Conservation (phyloP, 2,888 invertebrate species). For the Eretmocerus hayati region DNA sequence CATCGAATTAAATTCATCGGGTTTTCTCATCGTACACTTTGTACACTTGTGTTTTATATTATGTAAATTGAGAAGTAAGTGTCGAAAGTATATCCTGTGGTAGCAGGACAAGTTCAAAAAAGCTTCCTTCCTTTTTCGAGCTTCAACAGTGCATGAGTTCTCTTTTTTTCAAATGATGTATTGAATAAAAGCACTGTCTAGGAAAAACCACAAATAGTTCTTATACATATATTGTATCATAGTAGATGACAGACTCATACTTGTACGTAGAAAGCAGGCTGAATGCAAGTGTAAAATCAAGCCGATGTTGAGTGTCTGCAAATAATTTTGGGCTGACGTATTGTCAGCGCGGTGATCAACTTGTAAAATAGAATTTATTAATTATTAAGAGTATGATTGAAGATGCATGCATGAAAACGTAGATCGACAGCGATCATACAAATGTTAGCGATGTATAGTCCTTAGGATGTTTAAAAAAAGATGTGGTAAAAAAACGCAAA, state of each 20-base stretch:
- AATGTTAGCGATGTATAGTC: conserved; percentile 12
- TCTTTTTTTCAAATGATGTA: conserved; percentile 12
- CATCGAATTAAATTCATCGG: no score
- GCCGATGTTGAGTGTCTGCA: no score
- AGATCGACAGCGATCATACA: neutral
- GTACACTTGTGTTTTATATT: no score
- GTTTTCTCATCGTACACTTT: no score
- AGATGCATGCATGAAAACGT: conserved; percentile 13
- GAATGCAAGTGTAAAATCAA: conserved; percentile 16
- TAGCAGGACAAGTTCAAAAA: conserved; percentile 13
- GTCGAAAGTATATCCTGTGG: no score
- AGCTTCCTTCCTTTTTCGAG: conserved; percentile 1
- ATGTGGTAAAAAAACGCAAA: conserved; percentile 2
- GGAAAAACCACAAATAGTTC: no score
- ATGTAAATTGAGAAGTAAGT: no score
- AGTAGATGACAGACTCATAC: conserved; percentile 23
- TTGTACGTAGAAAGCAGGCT: conserved; percentile 31
- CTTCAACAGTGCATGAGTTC: neutral
- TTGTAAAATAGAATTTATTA: conserved; percentile 41
- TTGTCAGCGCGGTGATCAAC: conserved; percentile 31
- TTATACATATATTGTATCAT: conserved; percentile 42
- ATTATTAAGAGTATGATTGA: conserved; percentile 29
- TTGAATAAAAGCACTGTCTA: no score
- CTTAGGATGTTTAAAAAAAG: conserved; percentile 6
- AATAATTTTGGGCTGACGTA: no score